Percentiles rank a stretch among this genome's conserved stretches.
Conservation (phyloP, 2,113 vertebrate genomes). For the Albula glossodonta region DNA sequence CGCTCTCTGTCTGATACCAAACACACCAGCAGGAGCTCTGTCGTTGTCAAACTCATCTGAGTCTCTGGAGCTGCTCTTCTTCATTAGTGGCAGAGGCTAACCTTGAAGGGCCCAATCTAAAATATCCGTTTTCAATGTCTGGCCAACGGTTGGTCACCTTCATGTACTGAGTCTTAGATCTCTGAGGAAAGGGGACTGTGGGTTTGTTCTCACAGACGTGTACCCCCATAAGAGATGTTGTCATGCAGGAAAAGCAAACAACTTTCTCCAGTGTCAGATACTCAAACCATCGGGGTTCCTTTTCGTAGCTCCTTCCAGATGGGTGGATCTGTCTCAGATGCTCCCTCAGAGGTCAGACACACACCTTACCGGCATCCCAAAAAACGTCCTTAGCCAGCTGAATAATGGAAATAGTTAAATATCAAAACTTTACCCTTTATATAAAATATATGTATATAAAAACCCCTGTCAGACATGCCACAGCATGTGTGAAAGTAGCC, state of each 20-base stretch:
- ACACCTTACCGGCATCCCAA: slow-evolving; percentile 51
- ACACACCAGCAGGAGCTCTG: neutral
- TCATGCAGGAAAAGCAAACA: slow-evolving; percentile 31
- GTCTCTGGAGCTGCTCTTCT: slow-evolving; percentile 24
- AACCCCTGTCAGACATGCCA: slow-evolving; percentile 85
- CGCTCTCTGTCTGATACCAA: slow-evolving; percentile 3
- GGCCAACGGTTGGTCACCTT: neutral
- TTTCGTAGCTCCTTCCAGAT: neutral
- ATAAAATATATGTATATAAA: slow-evolving; percentile 66
- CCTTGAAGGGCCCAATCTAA: slow-evolving; percentile 39
- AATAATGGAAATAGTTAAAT: slow-evolving; percentile 81
- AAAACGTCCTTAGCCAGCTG: slow-evolving; percentile 74
- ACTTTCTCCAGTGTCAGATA: neutral
- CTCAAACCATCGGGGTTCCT: neutral
- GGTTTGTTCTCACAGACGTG: neutral
- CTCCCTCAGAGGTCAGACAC: slow-evolving; percentile 32
- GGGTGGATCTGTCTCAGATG: too few species aligned
- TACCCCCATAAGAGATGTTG: slow-evolving; percentile 51
- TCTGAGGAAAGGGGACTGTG: neutral
- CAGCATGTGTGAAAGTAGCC: slow-evolving; percentile 91
- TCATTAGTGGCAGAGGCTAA: slow-evolving; percentile 34
- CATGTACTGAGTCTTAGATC: neutral
- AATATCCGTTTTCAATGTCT: neutral
- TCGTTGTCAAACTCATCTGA: neutral
- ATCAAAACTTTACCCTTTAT: slow-evolving; percentile 76